Evolutionary conservation across 2,797 vertebrate genomes (phyloP), one percentile per base, ranked within the genome.

Genomic region (Anas capensis): DNA sequence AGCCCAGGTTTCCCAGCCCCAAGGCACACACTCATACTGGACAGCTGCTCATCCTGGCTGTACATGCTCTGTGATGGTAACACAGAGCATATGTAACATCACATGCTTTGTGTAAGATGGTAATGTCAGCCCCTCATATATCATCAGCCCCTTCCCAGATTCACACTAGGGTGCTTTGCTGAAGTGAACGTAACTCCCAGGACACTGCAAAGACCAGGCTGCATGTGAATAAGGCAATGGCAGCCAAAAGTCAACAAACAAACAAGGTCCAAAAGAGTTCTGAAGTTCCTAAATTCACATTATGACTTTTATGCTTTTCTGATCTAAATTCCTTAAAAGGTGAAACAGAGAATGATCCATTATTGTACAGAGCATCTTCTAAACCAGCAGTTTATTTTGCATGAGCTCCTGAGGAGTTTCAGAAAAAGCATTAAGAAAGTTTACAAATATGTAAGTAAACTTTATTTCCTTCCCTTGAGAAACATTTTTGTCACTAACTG

Each of bases 381-480:
- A 65, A 69, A 42, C 49, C 23, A 18, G 9, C 8, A 16, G 23
- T 79, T 75, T 53, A 68, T 54, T 87, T 91, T 85, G 18, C 57
- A 38, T 62, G 23, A 82, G 26, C 46, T 81, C 42, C 58, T 86
- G 54, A 73, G 19, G 21, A 87, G 21, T 69, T 96, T 64, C 38
- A 46, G n/a, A 58, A 73, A 91, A 65, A 86, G 10, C 27, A 73
- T 33, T 34, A 24, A 88, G 54, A 81, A 93, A 94, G 49, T 95
- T 96, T 76, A 81, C 81, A 86, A 90, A 90, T 88, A 77, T 40
- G 42, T 81, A 86, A 86, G 62, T 49, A 96, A 95, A 86, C 91
- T 48, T 48, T 48, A 91, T 90, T 93, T 91, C 75, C 60, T 48
- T 92, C 89, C 60, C 34, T 73, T 62, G 54, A 82, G 85, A 93